Evolutionary conservation across 2,888 invertebrate genomes (phyloP).

Genomic region (Lordiphosa andalusiaca): DNA sequence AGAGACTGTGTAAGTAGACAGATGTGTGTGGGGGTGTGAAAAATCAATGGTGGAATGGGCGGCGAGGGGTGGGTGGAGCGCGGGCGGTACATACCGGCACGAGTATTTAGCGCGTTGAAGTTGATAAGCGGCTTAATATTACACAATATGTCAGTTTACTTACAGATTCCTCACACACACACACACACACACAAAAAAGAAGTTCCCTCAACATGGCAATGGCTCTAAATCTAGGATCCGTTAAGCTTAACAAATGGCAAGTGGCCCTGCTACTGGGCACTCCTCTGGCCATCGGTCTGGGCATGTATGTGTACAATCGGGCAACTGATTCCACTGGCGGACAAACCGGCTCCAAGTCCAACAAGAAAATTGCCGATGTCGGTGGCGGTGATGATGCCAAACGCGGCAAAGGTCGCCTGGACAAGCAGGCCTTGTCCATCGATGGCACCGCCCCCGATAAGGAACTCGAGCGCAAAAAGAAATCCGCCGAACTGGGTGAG

Average conservation of each 20-base stretch:
- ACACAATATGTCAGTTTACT: conserved; percentile 54
- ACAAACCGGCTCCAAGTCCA: conserved; percentile 10
- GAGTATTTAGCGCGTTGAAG: conserved; percentile 45
- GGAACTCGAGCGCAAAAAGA: conserved; percentile 81
- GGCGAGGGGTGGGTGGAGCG: conserved; percentile 11
- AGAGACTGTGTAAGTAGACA: conserved; percentile 45
- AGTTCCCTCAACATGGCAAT: conserved; percentile 50
- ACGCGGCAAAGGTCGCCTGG: conserved; percentile 73
- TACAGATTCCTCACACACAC: conserved; percentile 38
- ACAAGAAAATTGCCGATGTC: conserved; percentile 5
- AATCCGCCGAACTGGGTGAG: conserved; percentile 70
- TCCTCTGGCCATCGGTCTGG: conserved; percentile 90
- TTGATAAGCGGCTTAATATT: conserved; percentile 49
- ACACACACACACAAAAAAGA: conserved; percentile 20
- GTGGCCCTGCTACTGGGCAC: conserved; percentile 91
- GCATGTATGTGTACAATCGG: conserved; percentile 83
- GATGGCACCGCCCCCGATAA: conserved; percentile 78
- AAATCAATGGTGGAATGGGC: conserved; percentile 36
- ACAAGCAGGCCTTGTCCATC: conserved; percentile 82
- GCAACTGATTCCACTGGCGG: conserved; percentile 9
- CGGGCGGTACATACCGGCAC: conserved; percentile 22
- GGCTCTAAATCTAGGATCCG: conserved; percentile 66
- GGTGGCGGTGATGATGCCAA: conserved; percentile 13
- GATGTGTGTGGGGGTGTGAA: conserved; percentile 11
- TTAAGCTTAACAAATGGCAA: conserved; percentile 87